Base-by-base conservation (phyloP, 2,888 invertebrate genomes). In the Crematogaster levior region DNA sequence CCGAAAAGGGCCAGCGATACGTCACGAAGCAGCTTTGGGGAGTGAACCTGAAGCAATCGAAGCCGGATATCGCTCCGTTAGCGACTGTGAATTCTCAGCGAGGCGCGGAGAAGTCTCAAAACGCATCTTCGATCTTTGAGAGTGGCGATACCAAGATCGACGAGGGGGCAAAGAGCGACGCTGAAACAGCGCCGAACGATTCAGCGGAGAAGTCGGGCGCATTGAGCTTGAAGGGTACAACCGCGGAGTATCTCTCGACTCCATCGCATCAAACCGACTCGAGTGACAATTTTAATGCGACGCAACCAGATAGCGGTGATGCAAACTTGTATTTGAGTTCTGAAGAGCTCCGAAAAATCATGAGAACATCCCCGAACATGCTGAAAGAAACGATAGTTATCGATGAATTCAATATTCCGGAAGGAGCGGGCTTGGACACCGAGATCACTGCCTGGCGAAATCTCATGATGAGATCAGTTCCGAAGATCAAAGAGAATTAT, bases 361-460 rank as follows among this genome's bases (percentile, higher is more conserved):
- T 68, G 43, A 75, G 79, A 12, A 40, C 40, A 1, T 27, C 80
- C 0, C 7, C 75, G 6, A 56, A 12, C 12, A 7, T 37, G 48
- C 18, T 68, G 27, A 30, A 75, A 9, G 86, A 85, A 15, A 53
- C 48, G 30, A 74, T 24, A 15, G 21, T 37, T 0, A 15, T 43
- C 2, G 80, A 86, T 6, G 90, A 90, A 5, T 88, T 87, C 82
- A 89, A 90, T 48, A 7, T 87, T 37, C 89, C 91, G 4, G 27
- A 6, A 7, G 88, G 81, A 40, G 72, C 82, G 18, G 21, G 56
- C 5, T 27, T 61, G 1, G 86, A 86, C 4, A 88, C 86, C 0
- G 92, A 91, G 72, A 83, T 91, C 30, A 43, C 74, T 0, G 92
- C 92, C 5, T 93, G 93, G 93, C 88, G 83, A 65, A 84, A 89